These are phyloP conservation scores for Lepidochrysops patricia DNA, from an alignment of 2,888 invertebrate species.

Conservation along the genomic window DNA sequence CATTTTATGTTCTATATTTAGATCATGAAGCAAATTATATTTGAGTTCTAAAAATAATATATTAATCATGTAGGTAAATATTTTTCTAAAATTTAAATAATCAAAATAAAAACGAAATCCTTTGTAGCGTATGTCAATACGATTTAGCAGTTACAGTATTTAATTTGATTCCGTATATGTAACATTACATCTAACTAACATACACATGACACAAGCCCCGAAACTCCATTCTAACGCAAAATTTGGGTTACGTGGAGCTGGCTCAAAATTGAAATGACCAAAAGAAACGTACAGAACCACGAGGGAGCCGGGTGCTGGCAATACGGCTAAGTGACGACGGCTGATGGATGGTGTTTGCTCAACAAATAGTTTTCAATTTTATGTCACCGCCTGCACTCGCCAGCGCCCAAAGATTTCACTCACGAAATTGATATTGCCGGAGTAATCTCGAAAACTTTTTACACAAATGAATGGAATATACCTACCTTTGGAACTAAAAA, in stretches of 20 bases:
- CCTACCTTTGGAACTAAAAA: not conserved
- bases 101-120: no score
- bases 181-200: not conserved
- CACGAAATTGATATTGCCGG: slow-evolving; percentile 35
- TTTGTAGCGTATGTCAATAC: no score
- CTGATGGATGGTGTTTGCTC: slow-evolving; percentile 67
- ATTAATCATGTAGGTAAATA: no score
- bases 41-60: no score
- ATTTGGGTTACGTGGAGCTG: not conserved
- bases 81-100: no score
- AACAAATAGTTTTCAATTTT: slow-evolving; percentile 69
- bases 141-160: no score
- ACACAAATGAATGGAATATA: not conserved
- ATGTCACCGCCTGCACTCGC: slow-evolving; percentile 36
- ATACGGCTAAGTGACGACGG: slow-evolving; percentile 56
- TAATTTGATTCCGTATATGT: no score
- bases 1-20: no score
- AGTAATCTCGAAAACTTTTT: slow-evolving; percentile 24
- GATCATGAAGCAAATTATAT: no score
- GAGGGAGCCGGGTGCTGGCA: slow-evolving; percentile 33
- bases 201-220: not conserved
- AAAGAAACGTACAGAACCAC: slow-evolving; percentile 12
- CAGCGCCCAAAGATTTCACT: slow-evolving; percentile 31
- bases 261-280: not conserved
- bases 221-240: not conserved